Conservation (phyloP, 2,888 invertebrate species). For the Clepsis dumicolana region DNA sequence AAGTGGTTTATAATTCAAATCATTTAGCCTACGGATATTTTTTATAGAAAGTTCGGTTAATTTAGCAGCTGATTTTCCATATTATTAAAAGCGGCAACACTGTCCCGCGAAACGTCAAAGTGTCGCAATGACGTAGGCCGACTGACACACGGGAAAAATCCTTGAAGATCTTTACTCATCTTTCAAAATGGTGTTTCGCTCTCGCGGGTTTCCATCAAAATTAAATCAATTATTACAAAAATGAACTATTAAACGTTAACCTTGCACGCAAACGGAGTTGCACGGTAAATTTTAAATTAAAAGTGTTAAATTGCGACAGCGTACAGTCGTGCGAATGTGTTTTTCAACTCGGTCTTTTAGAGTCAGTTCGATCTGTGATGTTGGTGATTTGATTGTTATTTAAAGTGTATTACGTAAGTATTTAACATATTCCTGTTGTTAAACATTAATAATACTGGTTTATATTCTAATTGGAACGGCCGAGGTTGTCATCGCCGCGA, state of each 20-base stretch:
- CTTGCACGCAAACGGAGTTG: slow-evolving; percentile 53
- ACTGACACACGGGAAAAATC: slow-evolving; percentile 69
- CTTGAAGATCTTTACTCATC: slow-evolving; percentile 78
- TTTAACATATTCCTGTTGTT: slow-evolving; percentile 66
- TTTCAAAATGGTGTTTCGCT: slow-evolving; percentile 83
- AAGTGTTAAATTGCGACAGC: slow-evolving; percentile 52
- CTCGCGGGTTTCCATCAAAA: slow-evolving; percentile 78
- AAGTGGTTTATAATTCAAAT: neutral
- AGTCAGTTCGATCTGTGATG: slow-evolving; percentile 77
- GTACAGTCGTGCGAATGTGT: slow-evolving; percentile 28
- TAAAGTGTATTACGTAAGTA: slow-evolving; percentile 82
- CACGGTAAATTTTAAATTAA: slow-evolving; percentile 57
- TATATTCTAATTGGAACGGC: neutral
- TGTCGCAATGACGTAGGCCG: slow-evolving; percentile 77
- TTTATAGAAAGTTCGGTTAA: too few species aligned
- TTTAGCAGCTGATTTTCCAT: neutral
- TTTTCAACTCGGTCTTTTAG: slow-evolving; percentile 53
- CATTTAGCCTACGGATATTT: neutral
- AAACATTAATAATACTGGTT: slow-evolving; percentile 54
- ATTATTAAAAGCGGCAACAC: slow-evolving; percentile 43
- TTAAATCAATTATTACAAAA: slow-evolving; percentile 67
- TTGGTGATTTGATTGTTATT: slow-evolving; percentile 76
- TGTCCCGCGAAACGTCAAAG: slow-evolving; percentile 59
- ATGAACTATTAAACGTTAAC: slow-evolving; percentile 65
- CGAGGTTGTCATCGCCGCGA: too few species aligned